These are phyloP conservation scores for Thereva unica DNA, from an alignment of 2,888 invertebrate species.

Conservation along the genomic window DNA sequence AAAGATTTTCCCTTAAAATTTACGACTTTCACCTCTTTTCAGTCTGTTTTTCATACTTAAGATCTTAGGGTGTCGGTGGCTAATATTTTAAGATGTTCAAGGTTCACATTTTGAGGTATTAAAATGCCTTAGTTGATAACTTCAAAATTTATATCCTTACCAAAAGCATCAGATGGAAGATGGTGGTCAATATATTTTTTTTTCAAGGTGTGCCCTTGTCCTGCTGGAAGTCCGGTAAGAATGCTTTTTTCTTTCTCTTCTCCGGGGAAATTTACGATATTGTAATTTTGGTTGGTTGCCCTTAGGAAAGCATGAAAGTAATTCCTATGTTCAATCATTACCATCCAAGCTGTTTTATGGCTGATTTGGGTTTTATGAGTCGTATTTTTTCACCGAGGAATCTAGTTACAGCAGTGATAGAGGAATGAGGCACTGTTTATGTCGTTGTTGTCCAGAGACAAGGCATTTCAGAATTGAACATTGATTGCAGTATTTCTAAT, in stretches of 20 bases:
- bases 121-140: slow-evolving; percentile 2
- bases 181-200: neutral
- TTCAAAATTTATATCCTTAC: slow-evolving; percentile 1
- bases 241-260: neutral
- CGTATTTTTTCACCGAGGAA: too few relatives aligned
- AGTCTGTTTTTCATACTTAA: slow-evolving; percentile 15
- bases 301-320: neutral
- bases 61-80: slow-evolving; percentile 1
- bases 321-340: slow-evolving; percentile 3
- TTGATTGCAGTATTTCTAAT: too few relatives aligned
- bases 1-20: slow-evolving; percentile 39
- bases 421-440: too few relatives aligned
- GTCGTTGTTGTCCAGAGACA: too few relatives aligned
- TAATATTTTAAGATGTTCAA: neutral
- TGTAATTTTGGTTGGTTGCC: slow-evolving; percentile 11
- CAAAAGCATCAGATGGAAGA: neutral
- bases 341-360: slow-evolving; percentile 12
- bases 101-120: neutral
- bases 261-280: slow-evolving; percentile 8
- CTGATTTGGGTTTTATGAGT: slow-evolving; percentile 18
- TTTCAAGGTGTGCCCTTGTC: neutral
- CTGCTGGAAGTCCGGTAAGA: neutral
- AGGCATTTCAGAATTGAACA: too few relatives aligned
- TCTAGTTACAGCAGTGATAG: too few relatives aligned
- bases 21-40: slow-evolving; percentile 39